Conservation (phyloP, 1,140 invertebrate species). For the Pogonomyrmex barbatus region DNA sequence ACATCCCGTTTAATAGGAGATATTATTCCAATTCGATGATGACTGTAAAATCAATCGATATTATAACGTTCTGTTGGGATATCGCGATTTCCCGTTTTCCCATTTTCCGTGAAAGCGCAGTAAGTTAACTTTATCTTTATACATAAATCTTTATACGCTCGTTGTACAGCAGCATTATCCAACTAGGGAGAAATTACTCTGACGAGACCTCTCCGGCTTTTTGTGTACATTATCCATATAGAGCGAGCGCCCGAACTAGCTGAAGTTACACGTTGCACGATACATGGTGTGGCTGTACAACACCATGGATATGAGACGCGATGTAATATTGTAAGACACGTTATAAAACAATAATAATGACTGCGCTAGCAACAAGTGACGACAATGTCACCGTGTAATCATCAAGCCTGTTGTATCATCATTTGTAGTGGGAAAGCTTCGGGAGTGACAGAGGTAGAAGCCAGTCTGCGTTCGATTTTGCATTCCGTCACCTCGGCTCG, state of each 20-base stretch:
- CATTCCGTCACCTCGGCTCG: not conserved
- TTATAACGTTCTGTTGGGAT: not conserved
- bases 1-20: not conserved
- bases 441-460: not conserved
- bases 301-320: conserved; percentile 6
- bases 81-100: not conserved
- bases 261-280: not conserved
- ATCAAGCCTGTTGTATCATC: not conserved
- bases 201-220: not conserved
- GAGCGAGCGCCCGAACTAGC: not conserved
- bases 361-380: conserved; percentile 8
- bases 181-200: conserved; percentile 25
- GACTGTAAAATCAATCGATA: not conserved
- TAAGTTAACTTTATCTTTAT: not conserved
- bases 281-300: not conserved
- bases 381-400: not conserved
- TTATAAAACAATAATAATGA: conserved; percentile 22
- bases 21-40: not conserved
- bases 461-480: conserved; percentile 13
- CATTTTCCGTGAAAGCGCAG: not conserved
- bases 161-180: conserved; percentile 1
- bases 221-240: conserved; percentile 23
- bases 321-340: conserved; percentile 17
- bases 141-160: conserved; percentile 8
- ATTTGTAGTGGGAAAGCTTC: not conserved